These are phyloP conservation scores for Pseudochaenichthys georgianus DNA, from an alignment of 2,797 vertebrate genomes.

Conservation along the genomic window DNA sequence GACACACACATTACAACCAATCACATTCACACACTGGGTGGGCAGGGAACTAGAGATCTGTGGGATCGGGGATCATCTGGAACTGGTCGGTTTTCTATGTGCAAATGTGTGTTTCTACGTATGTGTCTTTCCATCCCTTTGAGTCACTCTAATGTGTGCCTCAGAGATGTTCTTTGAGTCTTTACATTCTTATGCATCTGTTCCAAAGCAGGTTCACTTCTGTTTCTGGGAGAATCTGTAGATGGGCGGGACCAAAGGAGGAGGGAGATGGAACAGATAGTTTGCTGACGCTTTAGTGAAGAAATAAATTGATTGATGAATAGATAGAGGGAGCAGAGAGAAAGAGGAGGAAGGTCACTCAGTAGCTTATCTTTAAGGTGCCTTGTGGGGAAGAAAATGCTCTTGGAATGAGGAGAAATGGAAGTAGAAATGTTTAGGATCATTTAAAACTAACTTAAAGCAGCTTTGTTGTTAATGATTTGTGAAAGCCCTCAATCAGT, in stretches of 20 bases:
- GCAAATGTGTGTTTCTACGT: constrained; percentile 15
- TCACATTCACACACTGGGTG: constrained; percentile 65
- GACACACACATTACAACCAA: constrained; percentile 43
- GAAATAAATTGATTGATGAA: constrained; percentile 43
- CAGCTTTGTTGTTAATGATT: neutral
- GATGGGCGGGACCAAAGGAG: constrained; percentile 15
- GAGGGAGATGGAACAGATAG: constrained; percentile 7
- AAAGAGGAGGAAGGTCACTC: constrained; percentile 44
- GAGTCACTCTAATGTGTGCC: constrained; percentile 6
- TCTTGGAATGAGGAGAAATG: constrained; percentile 37
- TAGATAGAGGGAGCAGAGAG: constrained; percentile 14
- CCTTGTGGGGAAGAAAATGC: constrained; percentile 32
- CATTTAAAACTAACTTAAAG: constrained; percentile 18
- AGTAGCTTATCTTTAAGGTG: constrained; percentile 53
- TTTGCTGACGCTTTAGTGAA: constrained; percentile 21
- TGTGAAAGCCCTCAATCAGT: neutral
- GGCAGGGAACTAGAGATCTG: constrained; percentile 75
- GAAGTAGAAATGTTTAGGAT: constrained; percentile 5
- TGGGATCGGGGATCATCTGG: constrained; percentile 66
- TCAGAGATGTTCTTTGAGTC: neutral
- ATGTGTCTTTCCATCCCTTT: neutral
- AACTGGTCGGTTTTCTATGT: constrained; percentile 44
- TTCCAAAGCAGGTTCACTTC: constrained; percentile 36
- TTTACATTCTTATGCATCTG: constrained; percentile 29
- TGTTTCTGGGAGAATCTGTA: constrained; percentile 28